phyloP scores from a whole-genome alignment of 2,797 vertebrate genomes.

The Takifugu ocellatus region DNA sequence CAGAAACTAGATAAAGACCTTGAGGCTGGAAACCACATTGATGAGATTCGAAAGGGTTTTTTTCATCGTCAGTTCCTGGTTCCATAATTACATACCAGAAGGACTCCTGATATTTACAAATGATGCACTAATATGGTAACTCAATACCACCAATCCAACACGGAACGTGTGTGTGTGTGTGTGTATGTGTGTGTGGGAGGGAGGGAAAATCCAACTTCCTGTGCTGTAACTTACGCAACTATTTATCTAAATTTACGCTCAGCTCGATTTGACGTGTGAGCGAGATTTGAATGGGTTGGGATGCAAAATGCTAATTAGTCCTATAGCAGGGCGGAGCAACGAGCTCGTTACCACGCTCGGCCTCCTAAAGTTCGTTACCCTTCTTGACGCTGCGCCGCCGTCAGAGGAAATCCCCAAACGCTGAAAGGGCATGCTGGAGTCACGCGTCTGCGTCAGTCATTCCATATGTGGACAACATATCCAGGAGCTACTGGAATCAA shows the following conservation, averaged over 20 bases:
- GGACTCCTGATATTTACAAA: too few species aligned
- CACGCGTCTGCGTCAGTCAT: constrained; percentile 1
- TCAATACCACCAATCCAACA: constrained; percentile 4
- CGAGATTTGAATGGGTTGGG: constrained; percentile 61
- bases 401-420: constrained; percentile 39
- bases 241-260: constrained; percentile 67
- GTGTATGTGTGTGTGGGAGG: too few species aligned
- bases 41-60: too few species aligned
- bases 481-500: constrained; percentile 9
- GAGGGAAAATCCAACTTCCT: background rate
- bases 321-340: constrained; percentile 68
- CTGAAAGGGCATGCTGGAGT: constrained; percentile 6
- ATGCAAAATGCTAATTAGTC: constrained; percentile 77
- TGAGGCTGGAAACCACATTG: too few species aligned
- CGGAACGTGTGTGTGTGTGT: background rate
- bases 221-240: constrained; percentile 51
- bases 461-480: constrained; percentile 9
- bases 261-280: constrained; percentile 66
- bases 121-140: too few species aligned
- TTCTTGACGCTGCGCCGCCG: constrained; percentile 33
- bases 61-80: too few species aligned
- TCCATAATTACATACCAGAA: too few species aligned
- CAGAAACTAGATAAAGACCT: too few species aligned
- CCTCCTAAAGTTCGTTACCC: constrained; percentile 70
- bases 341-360: constrained; percentile 74